These are phyloP conservation scores for Scaptomyza tumidula DNA, from an alignment of 2,888 invertebrate species.

Conservation along the genomic window DNA sequence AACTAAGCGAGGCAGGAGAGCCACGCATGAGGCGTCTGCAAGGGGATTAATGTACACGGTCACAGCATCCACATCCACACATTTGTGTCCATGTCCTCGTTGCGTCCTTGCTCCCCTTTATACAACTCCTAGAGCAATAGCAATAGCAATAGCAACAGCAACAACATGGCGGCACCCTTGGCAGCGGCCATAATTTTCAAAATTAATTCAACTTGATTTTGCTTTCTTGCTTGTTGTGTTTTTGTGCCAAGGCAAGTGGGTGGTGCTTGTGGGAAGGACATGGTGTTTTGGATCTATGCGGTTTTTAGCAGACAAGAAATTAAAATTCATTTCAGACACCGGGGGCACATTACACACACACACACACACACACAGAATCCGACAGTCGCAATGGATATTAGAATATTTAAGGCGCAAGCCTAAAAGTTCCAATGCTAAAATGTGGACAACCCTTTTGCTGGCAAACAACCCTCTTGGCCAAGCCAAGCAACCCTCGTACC, in stretches of 20 bases:
- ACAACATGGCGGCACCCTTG: conserved; percentile 53
- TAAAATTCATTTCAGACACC: conserved; percentile 80
- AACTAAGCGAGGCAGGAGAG: conserved; percentile 51
- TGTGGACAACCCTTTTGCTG: conserved; percentile 44
- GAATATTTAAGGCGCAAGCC: conserved; percentile 79
- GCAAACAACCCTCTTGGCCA: conserved; percentile 44
- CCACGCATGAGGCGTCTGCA: conserved; percentile 78
- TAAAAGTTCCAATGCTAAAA: conserved; percentile 71
- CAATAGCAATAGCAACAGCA: conserved; percentile 16
- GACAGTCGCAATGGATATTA: conserved; percentile 54
- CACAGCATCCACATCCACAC: conserved; percentile 24
- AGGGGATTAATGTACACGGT: conserved; percentile 73
- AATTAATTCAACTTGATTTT: conserved; percentile 82
- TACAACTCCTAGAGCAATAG: conserved; percentile 2
- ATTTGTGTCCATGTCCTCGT: conserved; percentile 25
- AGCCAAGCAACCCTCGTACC: conserved; percentile 48
- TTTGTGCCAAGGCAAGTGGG: conserved; percentile 8
- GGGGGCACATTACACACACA: conserved; percentile 16
- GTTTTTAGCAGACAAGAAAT: conserved; percentile 72
- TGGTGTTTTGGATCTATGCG: conserved; percentile 22
- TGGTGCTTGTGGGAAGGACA: neutral
- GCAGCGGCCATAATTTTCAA: conserved; percentile 81
- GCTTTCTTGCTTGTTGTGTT: conserved; percentile 77
- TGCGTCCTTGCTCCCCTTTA: conserved; percentile 57
- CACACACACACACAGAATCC: neutral